Conservation (phyloP, 2,888 invertebrate genomes). For the Hypselothyrea guttata region DNA sequence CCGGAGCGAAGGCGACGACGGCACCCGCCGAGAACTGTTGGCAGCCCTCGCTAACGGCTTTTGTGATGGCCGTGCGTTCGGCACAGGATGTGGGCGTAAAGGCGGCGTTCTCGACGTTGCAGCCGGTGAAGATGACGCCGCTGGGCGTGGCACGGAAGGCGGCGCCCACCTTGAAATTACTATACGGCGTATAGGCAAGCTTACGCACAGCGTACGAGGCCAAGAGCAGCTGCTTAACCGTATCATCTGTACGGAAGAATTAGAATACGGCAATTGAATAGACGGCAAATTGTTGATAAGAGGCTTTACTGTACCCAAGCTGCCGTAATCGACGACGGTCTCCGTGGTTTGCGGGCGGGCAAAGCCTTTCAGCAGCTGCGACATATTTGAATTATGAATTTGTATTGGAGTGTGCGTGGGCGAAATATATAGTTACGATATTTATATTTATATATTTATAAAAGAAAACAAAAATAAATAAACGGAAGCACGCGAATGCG, state of each 20-base stretch:
- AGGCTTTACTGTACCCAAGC: slow-evolving; percentile 52
- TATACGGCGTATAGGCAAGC: slow-evolving; percentile 91
- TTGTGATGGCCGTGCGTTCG: slow-evolving; percentile 91
- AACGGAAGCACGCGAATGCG: slow-evolving; percentile 28
- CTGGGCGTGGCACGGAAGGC: slow-evolving; percentile 87
- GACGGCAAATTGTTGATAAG: neutral
- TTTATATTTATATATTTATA: slow-evolving; percentile 37
- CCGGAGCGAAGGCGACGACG: slow-evolving; percentile 87
- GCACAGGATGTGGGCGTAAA: slow-evolving; percentile 92
- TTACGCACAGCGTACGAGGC: slow-evolving; percentile 86
- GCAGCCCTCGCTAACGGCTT: slow-evolving; percentile 93
- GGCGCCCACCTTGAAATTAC: slow-evolving; percentile 94
- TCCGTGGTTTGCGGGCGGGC: slow-evolving; percentile 55
- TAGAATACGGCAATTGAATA: slow-evolving; percentile 4
- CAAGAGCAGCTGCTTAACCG: slow-evolving; percentile 83
- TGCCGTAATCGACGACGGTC: slow-evolving; percentile 53
- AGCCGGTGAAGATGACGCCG: slow-evolving; percentile 88
- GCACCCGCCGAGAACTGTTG: slow-evolving; percentile 87
- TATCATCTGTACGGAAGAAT: slow-evolving; percentile 43
- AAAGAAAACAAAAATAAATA: slow-evolving; percentile 14
- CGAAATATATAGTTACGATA: no score
- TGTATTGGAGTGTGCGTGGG: no score
- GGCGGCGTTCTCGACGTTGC: slow-evolving; percentile 95
- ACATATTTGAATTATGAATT: slow-evolving; percentile 44
- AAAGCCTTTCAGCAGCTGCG: slow-evolving; percentile 56